These are phyloP conservation scores for Sorex araneus DNA, from an alignment of 2,113 vertebrate species.

Conservation along the genomic window DNA sequence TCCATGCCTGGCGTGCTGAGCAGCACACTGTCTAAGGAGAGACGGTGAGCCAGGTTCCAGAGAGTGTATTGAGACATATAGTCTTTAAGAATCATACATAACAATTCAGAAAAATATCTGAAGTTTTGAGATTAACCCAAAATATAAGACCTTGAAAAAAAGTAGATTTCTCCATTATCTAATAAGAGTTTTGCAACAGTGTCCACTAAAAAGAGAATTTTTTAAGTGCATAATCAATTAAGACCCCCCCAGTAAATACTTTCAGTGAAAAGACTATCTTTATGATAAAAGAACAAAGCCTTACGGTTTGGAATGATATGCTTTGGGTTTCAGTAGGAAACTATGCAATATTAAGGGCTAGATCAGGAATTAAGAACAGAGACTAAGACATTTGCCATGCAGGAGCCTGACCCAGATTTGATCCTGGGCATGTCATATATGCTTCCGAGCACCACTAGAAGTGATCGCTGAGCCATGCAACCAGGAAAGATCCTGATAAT, in stretches of 20 bases:
- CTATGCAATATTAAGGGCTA: neutral
- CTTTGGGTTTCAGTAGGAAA: neutral
- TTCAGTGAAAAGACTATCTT: neutral
- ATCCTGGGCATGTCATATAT: no score
- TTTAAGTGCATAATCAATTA: neutral
- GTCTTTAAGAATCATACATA: neutral
- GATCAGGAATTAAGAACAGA: no score
- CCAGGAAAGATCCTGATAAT: no score
- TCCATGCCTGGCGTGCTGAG: no score
- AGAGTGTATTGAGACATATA: no score
- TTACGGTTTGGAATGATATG: constrained; percentile 20
- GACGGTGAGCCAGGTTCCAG: no score
- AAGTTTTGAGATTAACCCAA: neutral
- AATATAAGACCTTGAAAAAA: neutral
- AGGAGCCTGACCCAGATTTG: no score
- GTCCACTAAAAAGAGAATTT: constrained; percentile 29
- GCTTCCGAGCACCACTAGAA: no score
- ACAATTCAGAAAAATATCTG: neutral
- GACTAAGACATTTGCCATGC: no score
- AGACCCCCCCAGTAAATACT: neutral
- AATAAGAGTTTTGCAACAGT: neutral
- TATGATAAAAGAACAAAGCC: neutral
- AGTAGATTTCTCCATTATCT: neutral
- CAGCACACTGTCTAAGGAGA: no score
- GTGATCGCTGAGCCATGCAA: no score